These are phyloP conservation scores for Bhutanitis thaidina DNA, from an alignment of 2,888 invertebrate species.

Conservation along the genomic window DNA sequence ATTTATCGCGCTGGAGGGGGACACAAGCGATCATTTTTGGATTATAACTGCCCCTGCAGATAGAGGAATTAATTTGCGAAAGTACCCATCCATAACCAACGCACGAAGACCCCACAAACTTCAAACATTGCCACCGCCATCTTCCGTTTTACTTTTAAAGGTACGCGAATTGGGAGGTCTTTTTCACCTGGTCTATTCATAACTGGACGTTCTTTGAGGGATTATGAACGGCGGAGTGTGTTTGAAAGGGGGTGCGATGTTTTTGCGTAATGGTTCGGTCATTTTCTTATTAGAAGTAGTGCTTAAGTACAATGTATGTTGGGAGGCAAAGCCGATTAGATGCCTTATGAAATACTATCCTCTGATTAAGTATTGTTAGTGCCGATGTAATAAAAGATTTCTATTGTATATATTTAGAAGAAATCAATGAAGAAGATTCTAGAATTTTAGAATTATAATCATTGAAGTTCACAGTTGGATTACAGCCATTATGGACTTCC, in stretches of 20 bases:
- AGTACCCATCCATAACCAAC: constrained; percentile 44
- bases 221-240: constrained; percentile 53
- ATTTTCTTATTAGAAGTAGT: constrained; percentile 49
- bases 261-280: constrained; percentile 68
- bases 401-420: no score
- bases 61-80: constrained; percentile 73
- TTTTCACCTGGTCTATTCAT: constrained; percentile 40
- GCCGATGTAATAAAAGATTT: no score
- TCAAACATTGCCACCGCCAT: constrained; percentile 18
- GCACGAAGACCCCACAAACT: constrained; percentile 43
- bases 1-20: constrained; percentile 62
- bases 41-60: constrained; percentile 69
- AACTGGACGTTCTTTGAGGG: constrained; percentile 75
- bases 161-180: constrained; percentile 29
- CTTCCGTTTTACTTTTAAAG: constrained; percentile 22
- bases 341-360: background rate
- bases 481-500: no score
- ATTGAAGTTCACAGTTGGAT: no score
- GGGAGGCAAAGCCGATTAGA: constrained; percentile 27
- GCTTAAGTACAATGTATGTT: constrained; percentile 29
- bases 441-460: no score
- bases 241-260: constrained; percentile 60
- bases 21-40: constrained; percentile 74
- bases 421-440: no score
- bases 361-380: no score